phyloP scores from a whole-genome alignment of 2,113 vertebrate genomes.

The Macquaria australasica region DNA sequence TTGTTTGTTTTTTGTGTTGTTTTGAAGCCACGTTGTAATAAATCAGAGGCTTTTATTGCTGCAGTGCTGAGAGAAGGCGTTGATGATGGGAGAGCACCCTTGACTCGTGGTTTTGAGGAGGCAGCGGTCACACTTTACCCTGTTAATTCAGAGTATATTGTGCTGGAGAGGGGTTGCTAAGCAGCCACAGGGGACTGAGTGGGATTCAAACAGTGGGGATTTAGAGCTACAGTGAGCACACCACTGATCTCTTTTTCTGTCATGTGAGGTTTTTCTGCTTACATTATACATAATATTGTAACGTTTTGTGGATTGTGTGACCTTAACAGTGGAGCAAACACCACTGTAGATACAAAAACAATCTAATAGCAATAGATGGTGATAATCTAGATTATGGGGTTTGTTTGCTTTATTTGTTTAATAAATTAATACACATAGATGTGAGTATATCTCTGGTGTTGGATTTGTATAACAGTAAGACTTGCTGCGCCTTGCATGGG shows the following conservation, averaged over 20 bases:
- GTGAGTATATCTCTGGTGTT: neutral
- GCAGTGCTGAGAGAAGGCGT: slow-evolving; percentile 57
- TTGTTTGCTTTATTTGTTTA: neutral
- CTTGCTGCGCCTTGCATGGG: slow-evolving; percentile 12
- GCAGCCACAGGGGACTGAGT: slow-evolving; percentile 83
- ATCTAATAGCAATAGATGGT: neutral
- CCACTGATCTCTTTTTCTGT: slow-evolving; percentile 47
- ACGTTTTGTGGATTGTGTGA: slow-evolving; percentile 35
- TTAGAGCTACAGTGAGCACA: slow-evolving; percentile 56
- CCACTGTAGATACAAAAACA: neutral
- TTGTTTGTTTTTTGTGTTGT: slow-evolving; percentile 32
- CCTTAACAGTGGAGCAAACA: neutral
- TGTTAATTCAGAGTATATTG: slow-evolving; percentile 82
- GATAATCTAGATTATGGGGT: neutral
- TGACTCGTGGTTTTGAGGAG: slow-evolving; percentile 78
- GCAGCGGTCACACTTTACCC: slow-evolving; percentile 80
- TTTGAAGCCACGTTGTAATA: slow-evolving; percentile 31
- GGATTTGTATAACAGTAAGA: slow-evolving; percentile 3
- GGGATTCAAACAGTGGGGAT: slow-evolving; percentile 81
- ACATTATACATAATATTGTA: slow-evolving; percentile 25
- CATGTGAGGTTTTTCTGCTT: slow-evolving; percentile 45
- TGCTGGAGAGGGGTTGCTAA: slow-evolving; percentile 85
- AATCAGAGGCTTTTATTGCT: slow-evolving; percentile 62
- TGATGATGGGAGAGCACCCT: slow-evolving; percentile 76
- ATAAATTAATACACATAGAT: slow-evolving; percentile 1